A percentile compares a stretch with the other conserved stretches of the same genome.
phyloP scores from a whole-genome alignment of 1,140 invertebrate species.

The Arctopsyche grandis region DNA sequence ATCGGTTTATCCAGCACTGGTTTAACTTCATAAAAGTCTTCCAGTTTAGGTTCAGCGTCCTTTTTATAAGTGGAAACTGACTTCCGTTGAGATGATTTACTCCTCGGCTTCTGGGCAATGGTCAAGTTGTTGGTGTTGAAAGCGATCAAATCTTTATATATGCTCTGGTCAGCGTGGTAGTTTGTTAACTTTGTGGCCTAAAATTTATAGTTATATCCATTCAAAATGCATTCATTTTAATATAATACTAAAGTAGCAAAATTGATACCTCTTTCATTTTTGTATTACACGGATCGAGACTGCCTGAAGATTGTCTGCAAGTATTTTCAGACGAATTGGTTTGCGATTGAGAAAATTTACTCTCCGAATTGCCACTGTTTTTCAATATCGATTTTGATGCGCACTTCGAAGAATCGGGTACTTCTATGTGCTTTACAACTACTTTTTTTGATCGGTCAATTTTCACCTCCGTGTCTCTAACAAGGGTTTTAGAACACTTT shows the following conservation, averaged over 20 bases:
- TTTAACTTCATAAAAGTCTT: constrained; percentile 62
- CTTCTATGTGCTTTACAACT: neutral
- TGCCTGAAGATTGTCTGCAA: neutral
- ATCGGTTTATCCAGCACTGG: constrained; percentile 59
- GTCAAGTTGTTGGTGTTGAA: constrained; percentile 59
- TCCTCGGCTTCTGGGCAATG: constrained; percentile 57
- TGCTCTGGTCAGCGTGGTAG: constrained; percentile 64
- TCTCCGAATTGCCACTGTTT: neutral
- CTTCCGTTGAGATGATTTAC: constrained; percentile 51
- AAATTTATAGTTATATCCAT: no score
- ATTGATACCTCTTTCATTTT: neutral
- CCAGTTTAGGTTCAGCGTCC: constrained; percentile 64
- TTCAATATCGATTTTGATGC: no score
- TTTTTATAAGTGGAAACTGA: constrained; percentile 53
- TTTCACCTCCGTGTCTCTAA: neutral
- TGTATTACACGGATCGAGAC: neutral
- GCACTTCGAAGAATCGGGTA: neutral
- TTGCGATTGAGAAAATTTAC: constrained; percentile 1
- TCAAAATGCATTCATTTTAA: no score
- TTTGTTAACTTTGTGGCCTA: constrained; percentile 63
- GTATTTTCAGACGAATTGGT: neutral
- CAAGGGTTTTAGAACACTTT: neutral
- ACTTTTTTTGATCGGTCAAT: neutral
- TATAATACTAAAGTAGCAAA: no score
- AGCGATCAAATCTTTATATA: constrained; percentile 64